Base-by-base conservation (phyloP, 2,113 vertebrate genomes). In the Malurus elegans region DNA sequence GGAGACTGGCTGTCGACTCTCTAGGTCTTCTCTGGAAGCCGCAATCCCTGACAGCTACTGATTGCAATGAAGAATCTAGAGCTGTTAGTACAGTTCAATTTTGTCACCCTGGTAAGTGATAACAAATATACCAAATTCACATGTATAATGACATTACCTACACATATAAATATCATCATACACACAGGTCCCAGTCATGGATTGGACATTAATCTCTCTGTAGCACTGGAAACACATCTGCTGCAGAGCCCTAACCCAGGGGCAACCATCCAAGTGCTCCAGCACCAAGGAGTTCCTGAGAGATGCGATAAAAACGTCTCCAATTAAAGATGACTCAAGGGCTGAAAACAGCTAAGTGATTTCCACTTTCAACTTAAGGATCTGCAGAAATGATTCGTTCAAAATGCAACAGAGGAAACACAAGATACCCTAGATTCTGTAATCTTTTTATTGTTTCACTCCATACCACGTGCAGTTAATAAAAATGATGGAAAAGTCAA, bases 321-420 rank as follows among this genome's bases (percentile, higher is more conserved):
- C 62, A 87, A 83, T 90, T 90, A 95, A 92, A 90, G 60, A 95
- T 90, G n/a, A 88, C 79, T 90, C 75, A 90, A 60, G 45, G 67
- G 40, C 86, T 75, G 60, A 88, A 92, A 93, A 83, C 47, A 74
- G 65, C 56, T 64, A 90, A 92, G 70, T 75, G 60, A 86, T 88
- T 93, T 95, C 48, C 69, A 93, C 69, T 91, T 89, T 67, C 32
- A 42, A 42, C 31, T 81, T 79, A n/a, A 62, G 23, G 31, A 23
- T 71, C 75, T 80, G 78, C n/a, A 80, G 71, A 90, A 94, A 91
- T 73, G 24, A 78, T 74, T 88, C 2, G 1, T 79, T 64, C 25
- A 40, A 84, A 90, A 44, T 88, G 60, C 56, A 86, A 64, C 47
- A 76, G 51, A 76, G 34, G 19, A 94, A 88, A 78, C 21, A 79